Percentiles rank a stretch among this genome's conserved stretches.
phyloP scores from a whole-genome alignment of 2,797 vertebrate genomes.

The Spondyliosoma cantharus region DNA sequence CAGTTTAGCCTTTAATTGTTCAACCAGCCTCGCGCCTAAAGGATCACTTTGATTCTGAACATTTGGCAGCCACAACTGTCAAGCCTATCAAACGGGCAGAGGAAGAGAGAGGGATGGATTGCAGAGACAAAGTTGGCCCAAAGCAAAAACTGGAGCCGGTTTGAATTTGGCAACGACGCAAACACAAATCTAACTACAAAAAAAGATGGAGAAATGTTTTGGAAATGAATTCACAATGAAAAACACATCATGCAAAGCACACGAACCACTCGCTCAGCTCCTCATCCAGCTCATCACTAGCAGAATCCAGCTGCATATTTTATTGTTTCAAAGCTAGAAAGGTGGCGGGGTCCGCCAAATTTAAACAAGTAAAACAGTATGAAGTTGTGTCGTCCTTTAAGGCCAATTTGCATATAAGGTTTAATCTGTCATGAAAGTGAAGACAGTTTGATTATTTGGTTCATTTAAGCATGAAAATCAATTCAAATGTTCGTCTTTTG shows the following conservation, averaged over 20 bases:
- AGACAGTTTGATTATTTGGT: no score
- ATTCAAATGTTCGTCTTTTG: no score
- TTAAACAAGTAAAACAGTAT: no score
- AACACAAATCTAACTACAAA: background rate
- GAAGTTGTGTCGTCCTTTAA: no score
- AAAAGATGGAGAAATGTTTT: background rate
- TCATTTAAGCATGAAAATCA: no score
- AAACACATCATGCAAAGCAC: background rate
- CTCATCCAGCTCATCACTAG: constrained; percentile 29
- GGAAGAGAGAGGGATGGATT: constrained; percentile 18
- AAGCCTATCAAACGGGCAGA: constrained; percentile 44
- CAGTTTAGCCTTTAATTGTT: constrained; percentile 31
- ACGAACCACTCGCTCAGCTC: constrained; percentile 11
- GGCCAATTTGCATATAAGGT: no score
- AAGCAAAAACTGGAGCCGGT: constrained; percentile 45
- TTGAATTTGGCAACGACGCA: constrained; percentile 36
- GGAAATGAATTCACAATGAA: background rate
- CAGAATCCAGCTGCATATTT: constrained; percentile 11
- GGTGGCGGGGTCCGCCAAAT: no score
- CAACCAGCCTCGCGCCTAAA: constrained; percentile 10
- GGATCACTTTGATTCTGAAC: constrained; percentile 42
- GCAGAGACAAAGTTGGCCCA: constrained; percentile 15
- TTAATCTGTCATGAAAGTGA: no score
- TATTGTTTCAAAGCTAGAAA: no score
- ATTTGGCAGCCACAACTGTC: constrained; percentile 46